Evolutionary conservation across 1,140 invertebrate species (phyloP).

Genomic region (Drosophila ambigua): DNA sequence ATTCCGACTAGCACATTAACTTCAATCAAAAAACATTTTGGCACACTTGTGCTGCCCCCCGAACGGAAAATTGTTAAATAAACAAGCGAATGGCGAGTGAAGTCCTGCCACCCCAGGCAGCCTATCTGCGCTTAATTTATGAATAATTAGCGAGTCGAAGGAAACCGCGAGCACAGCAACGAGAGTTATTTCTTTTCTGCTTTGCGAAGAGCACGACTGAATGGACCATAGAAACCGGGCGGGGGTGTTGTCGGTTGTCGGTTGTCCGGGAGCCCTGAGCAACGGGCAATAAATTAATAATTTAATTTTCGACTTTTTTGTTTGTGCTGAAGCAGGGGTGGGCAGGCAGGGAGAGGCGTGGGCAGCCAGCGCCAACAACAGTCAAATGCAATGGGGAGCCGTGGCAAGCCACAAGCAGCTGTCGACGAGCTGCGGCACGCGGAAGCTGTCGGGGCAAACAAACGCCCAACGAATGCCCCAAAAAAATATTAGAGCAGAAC

Average conservation of each 20-base stretch:
- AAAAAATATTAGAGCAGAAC: conserved; percentile 68
- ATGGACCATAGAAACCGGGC: conserved; percentile 39
- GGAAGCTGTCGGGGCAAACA: conserved; percentile 61
- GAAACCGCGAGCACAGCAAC: conserved; percentile 60
- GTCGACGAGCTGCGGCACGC: conserved; percentile 22
- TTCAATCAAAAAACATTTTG: conserved; percentile 80
- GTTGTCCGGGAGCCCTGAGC: conserved; percentile 10
- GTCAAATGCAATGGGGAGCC: conserved; percentile 45
- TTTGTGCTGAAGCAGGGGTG: conserved; percentile 36
- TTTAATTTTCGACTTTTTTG: conserved; percentile 82
- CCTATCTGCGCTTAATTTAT: conserved; percentile 74
- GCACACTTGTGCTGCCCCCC: conserved; percentile 62
- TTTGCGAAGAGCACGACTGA: conserved; percentile 31
- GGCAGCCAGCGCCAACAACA: conserved; percentile 46
- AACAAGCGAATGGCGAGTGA: conserved; percentile 65
- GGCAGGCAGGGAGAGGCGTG: background rate
- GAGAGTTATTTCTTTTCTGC: conserved; percentile 29
- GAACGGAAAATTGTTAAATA: conserved; percentile 67
- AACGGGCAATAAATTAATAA: conserved; percentile 81
- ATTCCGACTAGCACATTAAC: conserved; percentile 59
- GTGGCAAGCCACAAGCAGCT: conserved; percentile 65
- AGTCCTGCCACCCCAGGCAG: conserved; percentile 15
- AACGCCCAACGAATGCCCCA: conserved; percentile 55
- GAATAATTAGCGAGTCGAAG: conserved; percentile 76
- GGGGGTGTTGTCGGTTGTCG: no score